Base-by-base conservation (phyloP, 2,797 vertebrate genomes). In the Pantherophis vulpinus region DNA sequence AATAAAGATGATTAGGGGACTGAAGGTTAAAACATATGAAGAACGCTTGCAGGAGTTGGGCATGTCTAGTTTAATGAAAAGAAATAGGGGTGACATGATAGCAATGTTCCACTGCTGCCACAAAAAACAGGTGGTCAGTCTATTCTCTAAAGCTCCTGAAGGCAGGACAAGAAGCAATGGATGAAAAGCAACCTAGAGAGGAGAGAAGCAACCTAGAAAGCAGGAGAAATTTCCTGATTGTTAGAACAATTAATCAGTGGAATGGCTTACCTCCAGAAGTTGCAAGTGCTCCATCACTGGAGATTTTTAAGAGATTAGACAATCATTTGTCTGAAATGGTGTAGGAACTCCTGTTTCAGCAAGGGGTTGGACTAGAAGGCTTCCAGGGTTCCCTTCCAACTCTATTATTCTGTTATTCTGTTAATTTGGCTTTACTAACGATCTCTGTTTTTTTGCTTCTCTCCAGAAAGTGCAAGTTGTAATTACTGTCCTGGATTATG, bases 401-500 rank as follows among this genome's bases (percentile, higher is more conserved):
- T 74, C 32, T 37, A 16, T 74, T 37, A 0, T 70, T 32, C 3
- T 61, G 32, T 74, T 37, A 0, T 70, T 32, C 3, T 61, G 32
- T 74, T 74, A 74, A 20, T 74, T 9, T 74, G 66, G 74, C n/a
- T 56, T 93, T 95, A 6, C 94, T 74, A 74, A 87, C 87, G 0
- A 88, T 29, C 18, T 37, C 25, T 91, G 8, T 51, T 25, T 90
- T 14, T 55, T 91, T 56, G 60, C 2, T 92, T 94, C 93, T 32
- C 87, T 66, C 91, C 94, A 99, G 99, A 99, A 99, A 98, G 99
- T 99, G 95, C 98, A 98, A 96, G 99, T 99, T 83, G 99, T 99
- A 94, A 98, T 99, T 98, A 99, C 99, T 0, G 99, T 99, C 95
- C 98, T 99, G 97, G 99, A 99, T 98, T 99, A 99, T 0, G 99